Evolutionary conservation across 2,888 invertebrate species (phyloP).

Genomic region (Notodonta dromedarius): DNA sequence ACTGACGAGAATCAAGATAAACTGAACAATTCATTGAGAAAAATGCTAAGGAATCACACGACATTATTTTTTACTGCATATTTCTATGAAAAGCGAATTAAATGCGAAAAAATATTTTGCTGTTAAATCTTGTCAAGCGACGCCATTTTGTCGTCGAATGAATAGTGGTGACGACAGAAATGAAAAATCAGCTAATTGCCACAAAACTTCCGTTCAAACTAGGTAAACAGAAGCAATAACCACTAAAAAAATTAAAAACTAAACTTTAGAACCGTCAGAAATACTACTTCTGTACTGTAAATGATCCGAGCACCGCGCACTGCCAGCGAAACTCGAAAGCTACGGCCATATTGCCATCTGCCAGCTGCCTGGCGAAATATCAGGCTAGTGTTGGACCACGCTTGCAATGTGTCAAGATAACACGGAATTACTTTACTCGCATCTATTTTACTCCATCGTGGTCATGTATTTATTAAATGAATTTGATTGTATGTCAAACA

Average conservation of each 20-base stretch:
- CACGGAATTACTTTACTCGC: not conserved
- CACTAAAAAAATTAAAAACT: conserved; percentile 76
- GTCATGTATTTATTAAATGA: too few relatives aligned
- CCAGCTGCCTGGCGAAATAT: conserved; percentile 51
- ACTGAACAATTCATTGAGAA: conserved; percentile 59
- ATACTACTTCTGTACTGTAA: conserved; percentile 73
- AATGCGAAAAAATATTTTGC: conserved; percentile 76
- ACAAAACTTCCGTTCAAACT: conserved; percentile 65
- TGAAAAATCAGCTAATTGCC: conserved; percentile 69
- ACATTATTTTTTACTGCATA: conserved; percentile 55
- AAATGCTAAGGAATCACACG: conserved; percentile 60
- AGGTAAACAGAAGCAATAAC: conserved; percentile 69
- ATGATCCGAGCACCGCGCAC: conserved; percentile 79
- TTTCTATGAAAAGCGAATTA: conserved; percentile 61
- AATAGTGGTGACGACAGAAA: conserved; percentile 82
- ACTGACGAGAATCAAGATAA: conserved; percentile 55
- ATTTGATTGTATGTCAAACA: too few relatives aligned
- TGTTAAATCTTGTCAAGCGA: conserved; percentile 82
- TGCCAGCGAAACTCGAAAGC: conserved; percentile 80
- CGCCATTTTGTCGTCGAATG: conserved; percentile 84
- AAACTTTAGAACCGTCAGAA: conserved; percentile 78
- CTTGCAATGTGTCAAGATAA: not conserved
- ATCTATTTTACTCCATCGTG: too few relatives aligned
- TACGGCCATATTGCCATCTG: conserved; percentile 82
- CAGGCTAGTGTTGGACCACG: conserved; percentile 38